Conservation (phyloP, 2,888 invertebrate species). For the Lydus trimaculatus region DNA sequence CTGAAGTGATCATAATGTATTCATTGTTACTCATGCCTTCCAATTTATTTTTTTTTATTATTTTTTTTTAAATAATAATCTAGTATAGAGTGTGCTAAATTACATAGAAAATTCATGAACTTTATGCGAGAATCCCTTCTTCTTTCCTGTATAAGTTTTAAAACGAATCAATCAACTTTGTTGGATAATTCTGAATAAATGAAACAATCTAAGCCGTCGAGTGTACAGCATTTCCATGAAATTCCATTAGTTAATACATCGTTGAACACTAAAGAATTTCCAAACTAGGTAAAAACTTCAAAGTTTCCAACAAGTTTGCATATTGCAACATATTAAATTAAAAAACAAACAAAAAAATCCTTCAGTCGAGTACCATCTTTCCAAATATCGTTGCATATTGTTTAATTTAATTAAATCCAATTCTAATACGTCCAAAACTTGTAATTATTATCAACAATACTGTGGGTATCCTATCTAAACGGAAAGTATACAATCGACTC, state of each 20-base stretch:
- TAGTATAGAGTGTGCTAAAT: slow-evolving; percentile 36
- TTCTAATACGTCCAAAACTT: too few relatives aligned
- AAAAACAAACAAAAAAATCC: too few relatives aligned
- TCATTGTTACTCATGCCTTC: slow-evolving; percentile 33
- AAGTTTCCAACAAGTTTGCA: slow-evolving; percentile 18
- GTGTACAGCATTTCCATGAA: neutral
- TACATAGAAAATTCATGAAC: slow-evolving; percentile 42
- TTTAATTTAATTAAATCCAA: too few relatives aligned
- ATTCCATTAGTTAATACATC: slow-evolving; percentile 11
- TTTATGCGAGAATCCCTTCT: slow-evolving; percentile 30
- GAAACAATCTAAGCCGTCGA: neutral
- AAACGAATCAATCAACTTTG: slow-evolving; percentile 20
- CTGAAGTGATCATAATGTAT: slow-evolving; percentile 37
- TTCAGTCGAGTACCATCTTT: too few relatives aligned
- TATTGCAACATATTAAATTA: slow-evolving; percentile 27
- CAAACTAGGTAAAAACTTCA: slow-evolving; percentile 18
- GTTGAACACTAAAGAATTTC: slow-evolving; percentile 10
- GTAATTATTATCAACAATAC: neutral
- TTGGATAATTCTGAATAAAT: slow-evolving; percentile 12
- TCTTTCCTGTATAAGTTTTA: slow-evolving; percentile 22
- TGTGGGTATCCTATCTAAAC: neutral
- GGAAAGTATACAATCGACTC: neutral
- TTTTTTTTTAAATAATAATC: slow-evolving; percentile 33
- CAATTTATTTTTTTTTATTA: slow-evolving; percentile 31
- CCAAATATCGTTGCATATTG: too few relatives aligned